A percentile compares a stretch with the other conserved stretches of the same genome.
Conservation (phyloP, 2,888 invertebrate species). For the Ophonus ardosiacus region DNA sequence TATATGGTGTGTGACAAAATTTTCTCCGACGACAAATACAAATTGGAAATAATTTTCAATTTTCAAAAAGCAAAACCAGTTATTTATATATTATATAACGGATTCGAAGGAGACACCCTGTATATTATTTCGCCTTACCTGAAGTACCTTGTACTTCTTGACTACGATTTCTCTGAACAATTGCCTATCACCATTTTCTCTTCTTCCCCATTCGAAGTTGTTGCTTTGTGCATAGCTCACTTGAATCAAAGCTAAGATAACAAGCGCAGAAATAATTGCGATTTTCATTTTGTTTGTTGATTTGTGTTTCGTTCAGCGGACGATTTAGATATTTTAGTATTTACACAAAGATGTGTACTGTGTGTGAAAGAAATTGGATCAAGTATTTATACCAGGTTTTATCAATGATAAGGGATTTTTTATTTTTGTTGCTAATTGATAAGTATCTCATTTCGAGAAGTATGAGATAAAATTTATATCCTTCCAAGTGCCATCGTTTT, state of each 20-base stretch:
- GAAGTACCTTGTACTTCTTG: conserved; percentile 69
- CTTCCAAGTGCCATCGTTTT: too few relatives aligned
- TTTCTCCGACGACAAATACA: too few relatives aligned
- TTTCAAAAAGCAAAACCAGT: too few relatives aligned
- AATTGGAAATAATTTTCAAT: too few relatives aligned
- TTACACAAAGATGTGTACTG: too few relatives aligned
- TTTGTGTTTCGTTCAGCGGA: neutral
- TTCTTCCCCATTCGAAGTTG: conserved; percentile 67
- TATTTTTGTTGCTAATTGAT: too few relatives aligned
- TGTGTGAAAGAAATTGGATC: too few relatives aligned
- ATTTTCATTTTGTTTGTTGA: conserved; percentile 57
- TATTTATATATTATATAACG: neutral
- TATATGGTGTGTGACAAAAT: too few relatives aligned
- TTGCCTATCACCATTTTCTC: conserved; percentile 66
- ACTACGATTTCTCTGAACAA: conserved; percentile 68
- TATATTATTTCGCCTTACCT: conserved; percentile 66
- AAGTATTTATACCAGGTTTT: too few relatives aligned
- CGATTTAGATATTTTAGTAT: neutral
- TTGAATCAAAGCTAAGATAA: neutral
- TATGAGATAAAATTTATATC: too few relatives aligned
- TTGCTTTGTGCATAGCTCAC: conserved; percentile 66
- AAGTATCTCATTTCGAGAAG: too few relatives aligned
- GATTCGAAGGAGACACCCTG: neutral
- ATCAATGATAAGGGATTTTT: too few relatives aligned
- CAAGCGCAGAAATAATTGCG: conserved; percentile 58